Base-by-base conservation (phyloP, 2,797 vertebrate genomes). In the Chelidonichthys spinosus region DNA sequence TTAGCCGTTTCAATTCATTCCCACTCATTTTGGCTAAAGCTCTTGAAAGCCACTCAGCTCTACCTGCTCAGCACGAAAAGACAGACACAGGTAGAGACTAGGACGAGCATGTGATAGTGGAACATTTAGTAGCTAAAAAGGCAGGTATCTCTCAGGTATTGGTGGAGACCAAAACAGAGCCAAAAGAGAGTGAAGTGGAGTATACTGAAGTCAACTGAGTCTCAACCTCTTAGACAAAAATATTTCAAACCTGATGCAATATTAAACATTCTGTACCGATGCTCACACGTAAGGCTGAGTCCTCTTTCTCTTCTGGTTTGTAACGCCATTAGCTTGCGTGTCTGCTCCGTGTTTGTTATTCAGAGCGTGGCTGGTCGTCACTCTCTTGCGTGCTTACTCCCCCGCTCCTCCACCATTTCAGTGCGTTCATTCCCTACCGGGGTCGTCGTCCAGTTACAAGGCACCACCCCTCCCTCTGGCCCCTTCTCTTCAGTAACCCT, bases 401-500 rank as follows among this genome's bases (percentile, higher is more conserved):
- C 64, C 13, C 15, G 0, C 50, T 37, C 11, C 59, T 39, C 78
- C 75, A 78, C 50, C 17, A 60, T 71, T 78, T 84, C 63, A 52
- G 56, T 25, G 56, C 4, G 2, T 71, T 83, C 14, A 7, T 55
- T 76, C 74, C 50, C 62, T 70, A 17, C 6, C 47, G 13, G 69
- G 82, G 76, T 83, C 62, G 33, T 55, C 83, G 79, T 88, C 89
- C 84, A 85, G 85, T 82, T 79, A 74, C 76, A 74, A 69, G 68
- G 69, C 86, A 63, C 78, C 71, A 5, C 76, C 74, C 74, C 79
- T 74, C 72, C 47, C 61, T 33, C 40, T 37, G 59, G 73, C 83
- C 81, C 61, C 78, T 63, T 76, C 71, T 47, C 72, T 53, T 63
- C 59, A 76, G 63, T 84, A 88, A 90, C 92, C 92, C 72, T 93